A percentile compares a stretch with the other conserved stretches of the same genome.
These are phyloP conservation scores for Megaceryle alcyon DNA, from an alignment of 2,797 vertebrate genomes.

Conservation along the genomic window DNA sequence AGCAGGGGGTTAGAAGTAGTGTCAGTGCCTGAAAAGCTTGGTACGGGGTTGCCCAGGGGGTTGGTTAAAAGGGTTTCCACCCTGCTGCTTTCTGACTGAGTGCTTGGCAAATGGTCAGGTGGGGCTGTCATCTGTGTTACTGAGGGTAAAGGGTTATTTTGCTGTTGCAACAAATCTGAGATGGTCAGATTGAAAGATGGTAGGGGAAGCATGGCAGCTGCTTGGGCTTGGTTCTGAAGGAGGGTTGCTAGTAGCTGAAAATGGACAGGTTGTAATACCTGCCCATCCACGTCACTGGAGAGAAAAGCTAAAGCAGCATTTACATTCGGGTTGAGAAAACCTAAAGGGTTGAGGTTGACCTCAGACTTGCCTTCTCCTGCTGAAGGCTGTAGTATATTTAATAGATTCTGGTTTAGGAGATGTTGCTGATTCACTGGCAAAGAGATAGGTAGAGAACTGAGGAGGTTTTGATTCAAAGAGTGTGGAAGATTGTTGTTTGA, in stretches of 20 bases:
- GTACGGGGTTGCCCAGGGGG: constrained; percentile 75
- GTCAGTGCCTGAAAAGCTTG: constrained; percentile 77
- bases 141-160: constrained; percentile 76
- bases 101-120: constrained; percentile 78
- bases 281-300: constrained; percentile 81
- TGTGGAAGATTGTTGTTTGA: constrained; percentile 81
- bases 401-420: constrained; percentile 87
- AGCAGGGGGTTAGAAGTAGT: constrained; percentile 80
- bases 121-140: constrained; percentile 76
- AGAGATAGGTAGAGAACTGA: constrained; percentile 82
- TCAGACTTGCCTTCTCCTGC: constrained; percentile 86
- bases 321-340: constrained; percentile 83
- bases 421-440: constrained; percentile 86
- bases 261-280: constrained; percentile 82
- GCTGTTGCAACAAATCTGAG: constrained; percentile 80
- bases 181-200: constrained; percentile 82
- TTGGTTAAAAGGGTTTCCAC: constrained; percentile 80
- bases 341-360: constrained; percentile 83
- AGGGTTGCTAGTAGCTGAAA: constrained; percentile 83
- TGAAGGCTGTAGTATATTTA: constrained; percentile 85
- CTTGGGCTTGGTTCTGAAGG: constrained; percentile 84
- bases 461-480: constrained; percentile 84
- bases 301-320: constrained; percentile 82
- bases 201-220: constrained; percentile 81
- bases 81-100: constrained; percentile 76